Base-by-base conservation (phyloP, 2,888 invertebrate species). In the Torymus texanus region DNA sequence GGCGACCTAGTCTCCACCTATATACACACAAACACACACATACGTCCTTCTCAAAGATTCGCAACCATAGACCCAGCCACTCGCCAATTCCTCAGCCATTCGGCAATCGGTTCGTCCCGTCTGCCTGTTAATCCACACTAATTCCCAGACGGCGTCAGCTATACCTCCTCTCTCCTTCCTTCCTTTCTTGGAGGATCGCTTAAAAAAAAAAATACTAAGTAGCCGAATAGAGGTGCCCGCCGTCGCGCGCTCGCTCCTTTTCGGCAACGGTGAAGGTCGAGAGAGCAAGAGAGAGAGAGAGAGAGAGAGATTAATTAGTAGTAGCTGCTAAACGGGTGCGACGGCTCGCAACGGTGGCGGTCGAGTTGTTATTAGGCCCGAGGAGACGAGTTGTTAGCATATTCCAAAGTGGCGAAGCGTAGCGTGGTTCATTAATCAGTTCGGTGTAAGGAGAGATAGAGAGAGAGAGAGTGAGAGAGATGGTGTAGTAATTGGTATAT, bases 111-210 rank as follows among this genome's bases (percentile, higher is more conserved):
- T 55, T 62, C 56, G 82, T 84, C 82, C 80, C 82, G 80, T 81
- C 77, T 83, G 83, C 82, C 83, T 82, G 83, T 84, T 84, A 85
- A 84, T 85, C 84, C 83, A 50, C 82, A 80, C 84, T 85, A 85
- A 86, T 85, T 84, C 84, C 84, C 85, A 85, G 87, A 86, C 84
- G 81, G 80, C 80, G 62, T 76, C 10, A 79, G 76, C 1, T 1
- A 74, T 80, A 73, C 77, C 81, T 78, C 77, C 53, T 51, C 59
- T 14, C 8, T 18, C n/a, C 14, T n/a, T 21, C 13, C 50, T 50
- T 50, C 59, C n/a, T 14, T 59, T 50, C 29, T n/a, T 21, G 14
- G n/a, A 18, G 4, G 51, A 61, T 29, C 58, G 13, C 41, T 79
- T 70, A 75, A 81, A 76, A 74, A 80, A 76, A 75, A 75, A 78